Conservation (phyloP, 2,797 vertebrate genomes). For the Phylloscopus collybita region DNA sequence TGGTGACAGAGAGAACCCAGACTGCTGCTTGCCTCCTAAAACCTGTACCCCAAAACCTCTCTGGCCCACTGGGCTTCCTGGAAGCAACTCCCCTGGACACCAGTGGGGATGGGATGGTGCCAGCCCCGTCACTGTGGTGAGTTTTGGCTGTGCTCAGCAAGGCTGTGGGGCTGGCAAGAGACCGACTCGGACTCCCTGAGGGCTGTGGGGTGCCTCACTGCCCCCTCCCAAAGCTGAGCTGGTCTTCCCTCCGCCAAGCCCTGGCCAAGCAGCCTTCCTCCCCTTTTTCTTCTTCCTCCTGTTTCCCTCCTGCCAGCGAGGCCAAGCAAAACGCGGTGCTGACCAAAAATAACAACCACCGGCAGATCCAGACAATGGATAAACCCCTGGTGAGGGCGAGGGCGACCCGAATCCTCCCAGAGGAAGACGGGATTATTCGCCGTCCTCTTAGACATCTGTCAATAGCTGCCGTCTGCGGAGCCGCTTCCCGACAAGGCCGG, state of each 20-base stretch:
- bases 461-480: background rate
- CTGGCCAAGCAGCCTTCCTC: background rate
- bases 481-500: background rate
- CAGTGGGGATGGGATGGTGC: background rate
- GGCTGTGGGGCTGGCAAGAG: background rate
- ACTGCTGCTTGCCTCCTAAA: background rate
- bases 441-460: slow-evolving; percentile 59
- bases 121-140: background rate
- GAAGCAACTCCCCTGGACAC: background rate
- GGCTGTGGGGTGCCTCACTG: background rate
- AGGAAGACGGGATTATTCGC: slow-evolving; percentile 51
- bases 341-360: slow-evolving; percentile 56
- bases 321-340: slow-evolving; percentile 17
- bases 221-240: background rate
- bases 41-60: background rate
- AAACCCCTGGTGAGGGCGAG: slow-evolving; percentile 33
- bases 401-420: slow-evolving; percentile 55
- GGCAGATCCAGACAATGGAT: slow-evolving; percentile 62
- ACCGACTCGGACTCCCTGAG: accelerated
- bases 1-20: background rate
- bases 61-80: background rate
- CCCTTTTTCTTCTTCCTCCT: slow-evolving; percentile 33
- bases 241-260: background rate
- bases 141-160: background rate
- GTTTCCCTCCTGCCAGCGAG: background rate